A percentile compares a stretch with the other conserved stretches of the same genome.
These are phyloP conservation scores for Zingel zingel DNA, from an alignment of 2,113 vertebrate genomes.

Conservation along the genomic window DNA sequence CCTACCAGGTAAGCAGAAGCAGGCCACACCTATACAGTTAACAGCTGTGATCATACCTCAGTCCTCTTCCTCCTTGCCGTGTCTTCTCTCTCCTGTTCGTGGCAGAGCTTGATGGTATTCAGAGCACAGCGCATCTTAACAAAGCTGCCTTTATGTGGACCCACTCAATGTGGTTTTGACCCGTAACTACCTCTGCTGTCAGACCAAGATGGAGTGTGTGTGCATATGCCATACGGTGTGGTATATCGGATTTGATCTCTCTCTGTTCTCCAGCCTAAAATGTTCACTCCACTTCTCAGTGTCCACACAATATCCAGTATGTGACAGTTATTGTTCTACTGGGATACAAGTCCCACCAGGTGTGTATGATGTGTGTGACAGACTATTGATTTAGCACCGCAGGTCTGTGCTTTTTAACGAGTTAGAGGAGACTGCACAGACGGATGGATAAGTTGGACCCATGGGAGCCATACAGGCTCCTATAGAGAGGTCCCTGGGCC, in stretches of 20 bases:
- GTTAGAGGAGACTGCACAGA: slow-evolving; percentile 61
- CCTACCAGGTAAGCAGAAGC: slow-evolving; percentile 11
- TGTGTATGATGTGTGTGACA: slow-evolving; percentile 73
- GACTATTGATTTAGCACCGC: slow-evolving; percentile 70
- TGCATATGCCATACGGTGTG: slow-evolving; percentile 9
- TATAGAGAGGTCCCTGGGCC: slow-evolving; percentile 38
- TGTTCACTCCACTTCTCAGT: slow-evolving; percentile 35
- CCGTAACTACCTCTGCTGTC: slow-evolving; percentile 51
- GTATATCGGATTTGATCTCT: slow-evolving; percentile 46
- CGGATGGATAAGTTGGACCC: slow-evolving; percentile 71
- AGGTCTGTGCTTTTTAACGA: slow-evolving; percentile 74
- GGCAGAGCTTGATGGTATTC: slow-evolving; percentile 44
- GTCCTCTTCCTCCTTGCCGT: not conserved
- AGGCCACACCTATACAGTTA: slow-evolving; percentile 9
- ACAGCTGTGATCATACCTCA: slow-evolving; percentile 28
- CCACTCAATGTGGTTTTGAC: slow-evolving; percentile 54
- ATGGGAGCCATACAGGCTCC: slow-evolving; percentile 64
- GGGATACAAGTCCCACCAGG: slow-evolving; percentile 76
- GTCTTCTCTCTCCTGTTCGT: slow-evolving; percentile 33
- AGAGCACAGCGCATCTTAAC: slow-evolving; percentile 45
- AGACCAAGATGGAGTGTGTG: slow-evolving; percentile 43
- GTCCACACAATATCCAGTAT: slow-evolving; percentile 40
- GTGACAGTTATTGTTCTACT: slow-evolving; percentile 76
- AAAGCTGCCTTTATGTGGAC: slow-evolving; percentile 68
- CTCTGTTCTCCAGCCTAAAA: slow-evolving; percentile 44